Base-by-base conservation (phyloP, 2,888 invertebrate genomes). In the Podotricha telesiphe region DNA sequence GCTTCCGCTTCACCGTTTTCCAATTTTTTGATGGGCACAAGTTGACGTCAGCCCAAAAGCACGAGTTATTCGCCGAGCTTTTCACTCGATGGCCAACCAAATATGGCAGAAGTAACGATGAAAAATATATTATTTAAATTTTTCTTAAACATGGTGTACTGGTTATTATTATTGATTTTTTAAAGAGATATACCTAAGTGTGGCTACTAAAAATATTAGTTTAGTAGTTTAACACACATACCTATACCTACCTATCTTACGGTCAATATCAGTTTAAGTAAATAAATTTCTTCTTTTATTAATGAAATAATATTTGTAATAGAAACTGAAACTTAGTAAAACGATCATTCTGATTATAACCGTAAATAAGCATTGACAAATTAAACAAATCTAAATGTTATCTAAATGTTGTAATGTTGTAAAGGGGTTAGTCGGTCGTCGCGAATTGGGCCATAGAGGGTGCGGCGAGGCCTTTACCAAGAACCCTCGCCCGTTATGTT, bases 391-490 rank as follows among this genome's bases (percentile, higher is more conserved):
- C 22, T 55, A 58, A 70, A 68, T 64, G 72, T 50, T 68, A 72
- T 22, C 22, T 55, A 58, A 70, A 68, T 64, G 72, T 50, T 68
- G n/a, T n/a, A n/a, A 72, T 40, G 48, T 22, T 51, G 59, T 66
- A 76, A 77, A 77, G 71, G 76, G 92, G 92, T 90, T 86, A 91
- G 85, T 91, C 80, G 92, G 86, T 74, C 87, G 83, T 77, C 75
- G 76, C 75, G 79, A 80, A 82, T 82, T 83, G 82, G 80, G 77
- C 72, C 76, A 68, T 75, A 78, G 79, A 81, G 88, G 91, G 89
- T 81, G 89, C 84, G 88, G 82, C 86, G 86, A 85, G 87, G 89
- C 91, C 88, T 91, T 89, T 91, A 81, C 81, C 80, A 82, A 83
- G 80, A 84, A 81, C 88, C 87, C 85, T 83, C 79, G 76, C 81